A percentile compares a stretch with the other conserved stretches of the same genome.
Evolutionary conservation across 2,113 vertebrate species (phyloP).

Genomic region (Crotalus horridus): DNA sequence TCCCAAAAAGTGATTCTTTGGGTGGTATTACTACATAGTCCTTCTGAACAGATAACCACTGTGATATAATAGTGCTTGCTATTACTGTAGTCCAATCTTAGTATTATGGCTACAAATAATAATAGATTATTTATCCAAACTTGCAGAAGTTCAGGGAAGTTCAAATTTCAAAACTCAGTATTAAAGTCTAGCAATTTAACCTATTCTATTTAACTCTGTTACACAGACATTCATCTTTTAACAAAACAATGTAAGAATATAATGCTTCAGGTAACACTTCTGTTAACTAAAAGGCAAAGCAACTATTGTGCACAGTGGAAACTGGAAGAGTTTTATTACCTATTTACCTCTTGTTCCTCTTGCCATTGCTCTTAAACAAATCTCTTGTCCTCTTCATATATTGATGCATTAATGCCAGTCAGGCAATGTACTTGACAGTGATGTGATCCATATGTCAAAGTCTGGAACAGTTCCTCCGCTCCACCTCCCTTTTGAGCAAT

Average conservation of each 20-base stretch:
- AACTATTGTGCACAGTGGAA: conserved; percentile 36
- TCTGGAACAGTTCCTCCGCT: not conserved
- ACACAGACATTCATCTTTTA: not conserved
- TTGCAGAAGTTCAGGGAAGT: not conserved
- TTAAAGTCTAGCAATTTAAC: not conserved
- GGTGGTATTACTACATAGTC: not conserved
- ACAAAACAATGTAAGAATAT: not conserved
- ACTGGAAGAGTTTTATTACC: conserved; percentile 42
- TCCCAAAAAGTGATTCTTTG: not conserved
- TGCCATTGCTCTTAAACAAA: conserved; percentile 35
- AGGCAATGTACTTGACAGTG: conserved; percentile 49
- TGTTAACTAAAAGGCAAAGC: conserved; percentile 41
- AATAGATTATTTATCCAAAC: not conserved
- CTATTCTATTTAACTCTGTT: not conserved
- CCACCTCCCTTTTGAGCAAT: conserved; percentile 7
- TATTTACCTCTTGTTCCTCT: conserved; percentile 31
- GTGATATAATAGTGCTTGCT: not conserved
- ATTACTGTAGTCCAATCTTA: not conserved
- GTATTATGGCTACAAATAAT: not conserved
- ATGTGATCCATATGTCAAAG: conserved; percentile 47
- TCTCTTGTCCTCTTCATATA: conserved; percentile 21
- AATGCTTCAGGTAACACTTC: conserved; percentile 17
- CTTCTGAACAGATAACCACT: not conserved
- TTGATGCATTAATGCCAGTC: conserved; percentile 41
- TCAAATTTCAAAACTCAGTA: not conserved